Base-by-base conservation (phyloP, 2,113 vertebrate species). In the Nothobranchius kuhntae region DNA sequence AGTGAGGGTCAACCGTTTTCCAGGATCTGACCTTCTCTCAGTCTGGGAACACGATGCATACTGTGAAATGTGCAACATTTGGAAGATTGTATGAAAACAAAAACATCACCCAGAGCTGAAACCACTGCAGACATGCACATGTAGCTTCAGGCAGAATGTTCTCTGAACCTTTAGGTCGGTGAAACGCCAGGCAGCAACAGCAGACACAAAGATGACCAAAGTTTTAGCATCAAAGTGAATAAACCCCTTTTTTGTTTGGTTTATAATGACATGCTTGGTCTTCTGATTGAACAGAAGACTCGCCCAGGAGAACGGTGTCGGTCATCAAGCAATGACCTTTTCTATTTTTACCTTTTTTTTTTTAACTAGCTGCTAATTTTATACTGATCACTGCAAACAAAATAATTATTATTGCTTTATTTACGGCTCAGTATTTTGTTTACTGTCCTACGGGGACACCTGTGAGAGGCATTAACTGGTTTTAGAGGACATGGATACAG, bases 61-160 rank as follows among this genome's bases (percentile, higher is more conserved):
- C 2, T 11, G 14, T 40, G 38, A 3, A 13, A 48, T 24, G n/a
- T 47, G 50, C 30, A n/a, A 42, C 1, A 42, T 46, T 50, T 15
- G 12, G 45, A 8, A 40, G 38, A 53, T 58, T 38, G 36, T 9
- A 9, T 10, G 3, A 47, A 55, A 56, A 30, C 4, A 9, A 24
- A 13, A 4, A 3, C 45, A 61, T 65, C 52, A n/a, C 61, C 46
- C 21, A 54, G 36, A 53, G 46, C 14, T 40, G 62, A 74, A 57
- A 30, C 15, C 6, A 48, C 52, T 44, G 21, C 24, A 53, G 60
- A 45, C 57, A 70, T 30, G 30, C 30, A 30, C 30, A 30, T 30
- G 30, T 30, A 30, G 30, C 30, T 30, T 30, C 30, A 30, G 4
- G 30, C 30, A 30, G 30, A 30, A 30, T 4, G 4, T 30, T 30